These are phyloP conservation scores for Anguilla pacifica DNA, from an alignment of 2,797 vertebrate species.

Conservation along the genomic window DNA sequence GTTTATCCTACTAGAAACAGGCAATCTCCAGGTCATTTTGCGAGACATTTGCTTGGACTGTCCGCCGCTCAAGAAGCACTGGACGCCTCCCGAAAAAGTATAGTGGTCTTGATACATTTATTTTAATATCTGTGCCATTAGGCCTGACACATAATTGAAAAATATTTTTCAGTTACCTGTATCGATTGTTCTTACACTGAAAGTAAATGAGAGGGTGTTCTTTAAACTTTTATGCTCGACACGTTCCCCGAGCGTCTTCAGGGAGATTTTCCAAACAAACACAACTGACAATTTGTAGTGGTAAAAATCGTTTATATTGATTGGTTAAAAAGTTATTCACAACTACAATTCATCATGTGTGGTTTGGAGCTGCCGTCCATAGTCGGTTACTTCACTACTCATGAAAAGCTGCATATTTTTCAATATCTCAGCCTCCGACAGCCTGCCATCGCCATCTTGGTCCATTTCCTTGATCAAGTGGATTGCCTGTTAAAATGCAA, in stretches of 20 bases:
- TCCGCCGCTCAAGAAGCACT: background rate
- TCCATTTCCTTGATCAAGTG: slow-evolving; percentile 95
- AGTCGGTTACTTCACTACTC: slow-evolving; percentile 96
- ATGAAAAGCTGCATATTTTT: slow-evolving; percentile 89
- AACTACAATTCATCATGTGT: slow-evolving; percentile 88
- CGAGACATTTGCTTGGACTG: background rate
- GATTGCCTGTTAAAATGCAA: slow-evolving; percentile 73
- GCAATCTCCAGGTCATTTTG: background rate
- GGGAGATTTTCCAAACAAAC: slow-evolving; percentile 15
- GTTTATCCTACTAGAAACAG: background rate
- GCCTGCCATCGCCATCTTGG: slow-evolving; percentile 79
- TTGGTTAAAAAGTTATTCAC: background rate
- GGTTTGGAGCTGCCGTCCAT: slow-evolving; percentile 88
- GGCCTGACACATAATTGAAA: background rate
- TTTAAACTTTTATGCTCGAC: background rate
- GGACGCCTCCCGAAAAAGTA: background rate
- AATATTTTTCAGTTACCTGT: background rate
- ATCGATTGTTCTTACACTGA: background rate
- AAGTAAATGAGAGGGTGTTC: background rate
- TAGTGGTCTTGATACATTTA: background rate
- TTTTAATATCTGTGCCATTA: background rate
- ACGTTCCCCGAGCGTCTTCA: background rate
- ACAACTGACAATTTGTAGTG: background rate
- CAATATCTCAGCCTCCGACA: slow-evolving; percentile 86
- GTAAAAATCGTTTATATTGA: background rate